A percentile compares a stretch with the other conserved stretches of the same genome.
Evolutionary conservation across 2,888 invertebrate species (phyloP).

Genomic region (Diplazon laetatorius): DNA sequence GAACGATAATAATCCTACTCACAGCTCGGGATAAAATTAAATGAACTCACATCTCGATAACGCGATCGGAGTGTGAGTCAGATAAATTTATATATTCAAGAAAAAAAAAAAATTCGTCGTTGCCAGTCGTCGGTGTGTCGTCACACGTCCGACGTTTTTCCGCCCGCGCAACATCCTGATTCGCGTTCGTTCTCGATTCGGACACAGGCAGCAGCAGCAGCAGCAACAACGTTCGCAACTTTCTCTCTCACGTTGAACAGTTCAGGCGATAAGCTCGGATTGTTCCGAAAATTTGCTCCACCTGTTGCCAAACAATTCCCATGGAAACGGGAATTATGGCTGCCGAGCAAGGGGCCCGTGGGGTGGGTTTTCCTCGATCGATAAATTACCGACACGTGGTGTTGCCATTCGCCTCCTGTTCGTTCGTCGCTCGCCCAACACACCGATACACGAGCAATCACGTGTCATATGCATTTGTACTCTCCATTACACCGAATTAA

Average conservation of each 20-base stretch:
- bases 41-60: too few relatives aligned
- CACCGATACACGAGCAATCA: conserved; percentile 7
- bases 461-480: conserved; percentile 32
- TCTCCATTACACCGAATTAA: conserved; percentile 58
- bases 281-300: conserved; percentile 79
- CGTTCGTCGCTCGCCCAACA: conserved; percentile 2
- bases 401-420: conserved; percentile 38
- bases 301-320: conserved; percentile 82
- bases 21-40: too few relatives aligned
- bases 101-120: conserved; percentile 62
- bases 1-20: too few relatives aligned
- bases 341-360: too few relatives aligned
- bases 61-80: too few relatives aligned
- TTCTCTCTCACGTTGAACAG: conserved; percentile 8
- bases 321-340: conserved; percentile 80
- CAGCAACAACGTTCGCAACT: too few relatives aligned
- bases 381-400: conserved; percentile 65
- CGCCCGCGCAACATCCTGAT: conserved; percentile 4
- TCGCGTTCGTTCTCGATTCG: conserved; percentile 24
- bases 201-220: background rate
- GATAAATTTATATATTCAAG: too few relatives aligned
- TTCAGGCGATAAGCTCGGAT: conserved; percentile 67
- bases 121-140: conserved; percentile 52
- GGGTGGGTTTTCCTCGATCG: conserved; percentile 59
- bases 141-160: conserved; percentile 37